These are phyloP conservation scores for Squalus acanthias DNA, from an alignment of 2,797 vertebrate genomes.

Conservation along the genomic window DNA sequence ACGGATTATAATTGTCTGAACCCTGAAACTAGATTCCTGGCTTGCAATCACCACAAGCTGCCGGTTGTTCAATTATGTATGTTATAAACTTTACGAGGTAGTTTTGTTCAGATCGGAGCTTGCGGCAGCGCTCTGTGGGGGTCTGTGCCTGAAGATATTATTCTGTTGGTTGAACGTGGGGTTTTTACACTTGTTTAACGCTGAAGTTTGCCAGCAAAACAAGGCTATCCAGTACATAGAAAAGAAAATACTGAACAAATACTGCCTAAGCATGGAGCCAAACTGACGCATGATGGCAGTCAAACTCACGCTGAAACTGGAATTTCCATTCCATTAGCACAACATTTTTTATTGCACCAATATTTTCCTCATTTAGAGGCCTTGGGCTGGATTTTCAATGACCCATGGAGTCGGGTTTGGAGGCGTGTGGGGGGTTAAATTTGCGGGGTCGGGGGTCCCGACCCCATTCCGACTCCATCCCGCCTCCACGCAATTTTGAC, in stretches of 20 bases:
- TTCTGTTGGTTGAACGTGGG: neutral
- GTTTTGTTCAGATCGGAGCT: neutral
- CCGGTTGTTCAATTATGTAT: neutral
- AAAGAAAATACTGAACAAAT: neutral
- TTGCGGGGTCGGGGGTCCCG: too few relatives aligned
- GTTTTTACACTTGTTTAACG: neutral
- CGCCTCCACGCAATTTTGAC: too few relatives aligned
- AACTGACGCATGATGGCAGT: neutral
- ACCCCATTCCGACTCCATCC: too few relatives aligned
- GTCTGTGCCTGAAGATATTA: neutral
- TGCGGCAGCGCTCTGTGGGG: neutral
- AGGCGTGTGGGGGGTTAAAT: too few relatives aligned
- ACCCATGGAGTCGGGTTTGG: too few relatives aligned
- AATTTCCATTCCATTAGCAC: neutral
- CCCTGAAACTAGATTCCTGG: neutral
- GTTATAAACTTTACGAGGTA: slow-evolving; percentile 3
- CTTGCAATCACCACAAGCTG: neutral
- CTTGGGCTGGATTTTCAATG: neutral
- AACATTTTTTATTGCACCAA: too few relatives aligned
- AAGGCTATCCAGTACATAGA: too few relatives aligned
- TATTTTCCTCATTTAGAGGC: neutral
- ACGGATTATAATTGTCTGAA: neutral
- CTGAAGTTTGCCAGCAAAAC: neutral
- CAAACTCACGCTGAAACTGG: neutral
- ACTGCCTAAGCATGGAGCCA: neutral